A percentile compares a stretch with the other conserved stretches of the same genome.
Evolutionary conservation across 2,113 vertebrate genomes (phyloP).

Genomic region (Dryoscopus gambensis): DNA sequence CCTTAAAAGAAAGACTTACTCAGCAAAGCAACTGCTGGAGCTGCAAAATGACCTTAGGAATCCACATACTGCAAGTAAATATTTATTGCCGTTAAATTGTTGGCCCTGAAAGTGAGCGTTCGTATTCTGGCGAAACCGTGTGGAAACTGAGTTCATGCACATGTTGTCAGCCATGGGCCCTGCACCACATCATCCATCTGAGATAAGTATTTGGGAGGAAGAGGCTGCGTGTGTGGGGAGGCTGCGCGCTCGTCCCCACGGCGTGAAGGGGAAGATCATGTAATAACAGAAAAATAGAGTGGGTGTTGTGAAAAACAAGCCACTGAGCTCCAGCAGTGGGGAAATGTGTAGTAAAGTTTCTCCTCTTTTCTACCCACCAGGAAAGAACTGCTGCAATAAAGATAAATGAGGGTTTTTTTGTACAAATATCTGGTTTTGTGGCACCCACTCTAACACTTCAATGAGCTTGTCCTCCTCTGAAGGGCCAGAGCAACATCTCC

Average conservation of each 20-base stretch:
- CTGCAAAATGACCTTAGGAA: constrained; percentile 45
- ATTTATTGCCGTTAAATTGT: constrained; percentile 35
- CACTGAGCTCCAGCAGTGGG: background rate
- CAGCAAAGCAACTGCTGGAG: background rate
- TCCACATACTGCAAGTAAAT: constrained; percentile 45
- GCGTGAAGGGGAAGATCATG: background rate
- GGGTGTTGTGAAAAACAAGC: background rate
- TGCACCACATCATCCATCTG: constrained; percentile 60
- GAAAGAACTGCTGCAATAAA: background rate
- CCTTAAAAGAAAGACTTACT: background rate
- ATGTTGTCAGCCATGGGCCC: constrained; percentile 32
- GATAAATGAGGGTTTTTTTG: background rate
- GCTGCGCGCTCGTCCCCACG: background rate
- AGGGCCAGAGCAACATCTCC: background rate
- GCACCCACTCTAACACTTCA: background rate
- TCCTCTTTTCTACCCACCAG: background rate
- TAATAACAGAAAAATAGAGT: background rate
- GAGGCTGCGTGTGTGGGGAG: background rate
- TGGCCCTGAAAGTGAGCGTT: constrained; percentile 25
- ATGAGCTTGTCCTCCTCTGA: background rate
- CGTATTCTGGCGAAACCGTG: constrained; percentile 7
- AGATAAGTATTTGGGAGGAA: constrained; percentile 35
- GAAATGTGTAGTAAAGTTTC: background rate
- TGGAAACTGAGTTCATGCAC: constrained; percentile 53
- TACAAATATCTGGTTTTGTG: background rate